phyloP scores from a whole-genome alignment of 2,888 invertebrate species.

The Andrena fulva region DNA sequence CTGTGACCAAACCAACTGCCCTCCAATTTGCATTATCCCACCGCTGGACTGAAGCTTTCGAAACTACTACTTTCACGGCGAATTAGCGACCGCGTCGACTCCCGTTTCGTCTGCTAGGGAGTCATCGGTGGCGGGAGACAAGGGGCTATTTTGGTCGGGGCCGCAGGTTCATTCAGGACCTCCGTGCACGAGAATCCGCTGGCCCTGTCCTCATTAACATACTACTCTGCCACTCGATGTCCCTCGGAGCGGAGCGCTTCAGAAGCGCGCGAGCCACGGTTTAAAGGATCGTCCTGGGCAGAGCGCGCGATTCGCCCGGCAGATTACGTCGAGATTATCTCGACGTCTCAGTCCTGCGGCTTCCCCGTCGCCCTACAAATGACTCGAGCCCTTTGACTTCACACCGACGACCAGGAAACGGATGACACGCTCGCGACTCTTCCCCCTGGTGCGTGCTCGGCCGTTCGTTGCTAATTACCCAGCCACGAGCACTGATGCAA shows the following conservation, averaged over 20 bases:
- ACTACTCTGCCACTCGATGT: constrained; percentile 73
- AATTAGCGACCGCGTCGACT: not conserved
- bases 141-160: constrained; percentile 62
- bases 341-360: constrained; percentile 70
- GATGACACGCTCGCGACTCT: constrained; percentile 7
- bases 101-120: not conserved
- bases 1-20: too few species aligned
- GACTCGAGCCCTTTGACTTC: constrained; percentile 63
- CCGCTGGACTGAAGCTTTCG: not conserved
- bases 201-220: constrained; percentile 78
- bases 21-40: too few species aligned
- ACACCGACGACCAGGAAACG: constrained; percentile 50
- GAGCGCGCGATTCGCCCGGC: constrained; percentile 56
- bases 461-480: not conserved
- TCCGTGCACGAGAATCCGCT: constrained; percentile 68
- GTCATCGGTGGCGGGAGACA: constrained; percentile 4
- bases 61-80: not conserved
- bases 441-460: not conserved
- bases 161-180: constrained; percentile 75
- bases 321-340: constrained; percentile 75
- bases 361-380: constrained; percentile 66
- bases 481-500: not conserved
- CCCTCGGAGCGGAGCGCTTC: constrained; percentile 48
- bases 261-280: constrained; percentile 51
- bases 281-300: constrained; percentile 56